Evolutionary conservation across 2,113 vertebrate species (phyloP).

Genomic region (Crocuta crocuta): DNA sequence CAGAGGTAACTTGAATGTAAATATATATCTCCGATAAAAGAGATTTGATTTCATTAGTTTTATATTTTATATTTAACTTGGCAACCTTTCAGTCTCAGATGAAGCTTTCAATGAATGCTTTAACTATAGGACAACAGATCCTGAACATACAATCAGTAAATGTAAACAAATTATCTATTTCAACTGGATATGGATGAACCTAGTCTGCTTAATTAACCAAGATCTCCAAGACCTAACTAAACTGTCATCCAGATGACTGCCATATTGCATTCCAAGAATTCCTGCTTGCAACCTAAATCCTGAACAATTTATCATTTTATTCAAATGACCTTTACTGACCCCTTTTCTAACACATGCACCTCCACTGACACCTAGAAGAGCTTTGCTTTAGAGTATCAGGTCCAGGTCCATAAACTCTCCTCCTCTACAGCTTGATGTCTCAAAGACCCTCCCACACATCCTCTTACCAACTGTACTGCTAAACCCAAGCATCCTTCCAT

Average conservation of each 20-base stretch:
- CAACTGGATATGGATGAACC: background rate
- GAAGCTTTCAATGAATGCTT: conserved; percentile 30
- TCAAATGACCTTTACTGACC: background rate
- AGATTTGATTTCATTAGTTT: conserved; percentile 46
- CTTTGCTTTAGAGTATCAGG: background rate
- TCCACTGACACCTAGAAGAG: background rate
- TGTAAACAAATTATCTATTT: conserved; percentile 17
- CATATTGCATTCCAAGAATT: conserved; percentile 10
- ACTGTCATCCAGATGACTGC: background rate
- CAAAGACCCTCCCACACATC: background rate
- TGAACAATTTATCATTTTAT: background rate
- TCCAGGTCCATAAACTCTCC: background rate
- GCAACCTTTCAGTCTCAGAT: background rate
- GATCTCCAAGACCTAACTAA: conserved; percentile 3
- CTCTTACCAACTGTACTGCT: background rate
- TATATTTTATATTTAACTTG: conserved; percentile 20
- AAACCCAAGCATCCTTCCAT: background rate
- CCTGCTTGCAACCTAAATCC: background rate
- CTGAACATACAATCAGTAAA: conserved; percentile 6
- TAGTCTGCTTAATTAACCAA: background rate
- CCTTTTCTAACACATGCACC: background rate
- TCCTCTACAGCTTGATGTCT: background rate
- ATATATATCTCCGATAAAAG: conserved; percentile 32
- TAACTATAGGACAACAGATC: conserved; percentile 3
- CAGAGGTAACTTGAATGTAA: background rate